Base-by-base conservation (phyloP, 2,888 invertebrate species). In the Harpalus rufipes region DNA sequence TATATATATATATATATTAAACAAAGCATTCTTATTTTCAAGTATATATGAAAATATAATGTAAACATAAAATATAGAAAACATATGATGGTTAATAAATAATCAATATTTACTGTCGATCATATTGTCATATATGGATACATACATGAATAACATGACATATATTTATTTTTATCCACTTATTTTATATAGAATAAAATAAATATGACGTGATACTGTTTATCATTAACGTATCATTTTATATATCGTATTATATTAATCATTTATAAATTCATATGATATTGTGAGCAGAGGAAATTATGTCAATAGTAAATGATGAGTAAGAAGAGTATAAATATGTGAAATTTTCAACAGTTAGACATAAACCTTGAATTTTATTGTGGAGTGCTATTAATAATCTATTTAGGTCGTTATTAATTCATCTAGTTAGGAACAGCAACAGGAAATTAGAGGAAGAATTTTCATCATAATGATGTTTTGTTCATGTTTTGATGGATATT, bases 321-420 rank as follows among this genome's bases (percentile, higher is more conserved):
- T 25, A 68, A 68, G 32, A 39, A 32, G 7, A 68, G 44, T 44
- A 21, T 12, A 25, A 44, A 51, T 41, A 7, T 32, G 5, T 74
- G 7, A 74, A 74, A 51, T 74, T 74, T 74, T 74, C 44, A 74
- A 74, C 74, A 10, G 51, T 3, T 7, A 16, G 16, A 51, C 51
- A 74, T 74, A 74, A 74, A 74, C 74, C 74, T 74, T 74, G 74
- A 74, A 51, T 44, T 74, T 72, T 74, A 74, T 74, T 74, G 44
- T 74, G 21, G 74, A 74, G 51, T 18, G 51, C 74, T 74, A 74
- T 74, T 74, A 51, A 74, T 74, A 74, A 74, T 74, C 74, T 74
- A 74, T 74, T 51, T 74, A 51, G 74, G 74, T 58, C 79, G 79
- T 39, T 79, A 68, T 74, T 74, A 74, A 74, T 74, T 74, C 74